phyloP scores from a whole-genome alignment of 2,888 invertebrate genomes.

The Micoletzkya japonica region DNA sequence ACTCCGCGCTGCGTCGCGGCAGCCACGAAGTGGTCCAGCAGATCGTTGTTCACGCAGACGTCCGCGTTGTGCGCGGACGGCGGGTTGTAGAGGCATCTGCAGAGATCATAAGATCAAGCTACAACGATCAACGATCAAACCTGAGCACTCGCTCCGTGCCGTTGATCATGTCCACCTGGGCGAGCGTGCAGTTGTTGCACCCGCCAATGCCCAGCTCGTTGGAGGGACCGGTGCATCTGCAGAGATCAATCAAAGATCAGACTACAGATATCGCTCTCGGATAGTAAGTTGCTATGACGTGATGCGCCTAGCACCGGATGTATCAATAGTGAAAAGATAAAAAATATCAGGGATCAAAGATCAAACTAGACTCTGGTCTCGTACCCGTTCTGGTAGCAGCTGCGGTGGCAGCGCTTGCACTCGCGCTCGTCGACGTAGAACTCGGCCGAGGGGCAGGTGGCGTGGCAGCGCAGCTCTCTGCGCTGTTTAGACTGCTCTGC shows the following conservation, averaged over 20 bases:
- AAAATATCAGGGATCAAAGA: too few species aligned
- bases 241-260: background rate
- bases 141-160: background rate
- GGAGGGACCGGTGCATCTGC: conserved; percentile 81
- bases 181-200: conserved; percentile 87
- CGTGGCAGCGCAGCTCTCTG: conserved; percentile 2
- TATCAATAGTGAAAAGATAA: background rate
- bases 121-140: background rate
- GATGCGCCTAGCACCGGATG: background rate
- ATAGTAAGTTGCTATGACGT: background rate
- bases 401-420: conserved; percentile 31
- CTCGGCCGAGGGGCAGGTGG: conserved; percentile 29
- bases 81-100: conserved; percentile 22
- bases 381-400: conserved; percentile 32
- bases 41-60: conserved; percentile 7
- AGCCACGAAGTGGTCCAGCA: conserved; percentile 17
- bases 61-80: background rate
- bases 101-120: background rate
- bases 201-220: conserved; percentile 81
- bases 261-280: background rate
- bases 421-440: conserved; percentile 18
- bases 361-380: too few species aligned
- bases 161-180: conserved; percentile 73
- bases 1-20: background rate
- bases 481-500: background rate